Percentiles rank a stretch among this genome's conserved stretches.
These are phyloP conservation scores for Myotis myotis DNA, from an alignment of 2,797 vertebrate species.

Conservation along the genomic window DNA sequence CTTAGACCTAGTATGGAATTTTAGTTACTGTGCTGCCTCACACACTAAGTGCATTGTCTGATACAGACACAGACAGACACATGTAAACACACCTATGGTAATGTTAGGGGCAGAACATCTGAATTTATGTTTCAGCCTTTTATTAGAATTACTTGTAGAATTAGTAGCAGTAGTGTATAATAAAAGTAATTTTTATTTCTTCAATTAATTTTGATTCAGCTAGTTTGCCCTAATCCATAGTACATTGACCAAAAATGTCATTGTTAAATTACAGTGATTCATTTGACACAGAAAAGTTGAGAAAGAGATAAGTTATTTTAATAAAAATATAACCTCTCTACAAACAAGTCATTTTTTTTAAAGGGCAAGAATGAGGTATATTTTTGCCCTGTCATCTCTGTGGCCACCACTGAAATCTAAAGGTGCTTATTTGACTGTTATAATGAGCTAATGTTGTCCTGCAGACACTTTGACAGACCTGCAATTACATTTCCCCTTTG, in stretches of 20 bases:
- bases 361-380: neutral
- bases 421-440: neutral
- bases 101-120: neutral
- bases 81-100: neutral
- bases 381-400: neutral
- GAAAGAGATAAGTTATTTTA: constrained; percentile 43
- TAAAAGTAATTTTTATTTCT: constrained; percentile 38
- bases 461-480: neutral
- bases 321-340: neutral
- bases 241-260: constrained; percentile 5
- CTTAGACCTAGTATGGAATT: neutral
- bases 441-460: neutral
- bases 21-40: neutral
- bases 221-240: constrained; percentile 25
- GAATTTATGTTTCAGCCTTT: neutral
- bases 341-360: neutral
- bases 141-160: neutral
- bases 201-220: constrained; percentile 29
- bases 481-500: neutral
- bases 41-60: neutral
- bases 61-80: neutral
- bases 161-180: neutral
- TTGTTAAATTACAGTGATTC: constrained; percentile 14
- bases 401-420: neutral
- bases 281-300: neutral